Conservation (phyloP, 2,797 vertebrate species). For the Crax fasciolata region DNA sequence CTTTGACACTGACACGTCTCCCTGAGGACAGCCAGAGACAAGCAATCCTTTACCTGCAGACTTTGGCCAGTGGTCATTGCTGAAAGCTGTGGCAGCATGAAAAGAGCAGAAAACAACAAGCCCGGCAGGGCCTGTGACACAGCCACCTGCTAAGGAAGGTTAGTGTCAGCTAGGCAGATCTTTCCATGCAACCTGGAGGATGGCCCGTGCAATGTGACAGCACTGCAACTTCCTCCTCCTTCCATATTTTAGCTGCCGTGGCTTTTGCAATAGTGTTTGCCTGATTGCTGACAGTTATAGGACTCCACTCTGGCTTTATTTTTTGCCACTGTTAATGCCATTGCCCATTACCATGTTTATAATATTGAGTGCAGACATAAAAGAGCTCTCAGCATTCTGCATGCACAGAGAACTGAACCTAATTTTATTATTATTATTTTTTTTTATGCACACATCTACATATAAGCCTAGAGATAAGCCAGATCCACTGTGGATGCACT, state of each 20-base stretch:
- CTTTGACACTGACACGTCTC: constrained; percentile 6
- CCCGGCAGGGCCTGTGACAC: not conserved
- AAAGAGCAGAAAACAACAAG: constrained; percentile 49
- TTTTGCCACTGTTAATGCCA: not conserved
- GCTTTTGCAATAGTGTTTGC: not conserved
- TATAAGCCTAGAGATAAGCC: not conserved
- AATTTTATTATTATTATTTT: not conserved
- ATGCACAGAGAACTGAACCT: not conserved
- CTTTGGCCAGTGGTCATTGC: not conserved
- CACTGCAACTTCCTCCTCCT: not conserved
- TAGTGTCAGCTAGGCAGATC: not conserved
- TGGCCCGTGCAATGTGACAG: not conserved
- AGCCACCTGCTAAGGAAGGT: constrained; percentile 1
- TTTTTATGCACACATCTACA: not conserved
- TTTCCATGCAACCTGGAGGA: not conserved
- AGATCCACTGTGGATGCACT: not conserved
- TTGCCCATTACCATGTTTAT: not conserved
- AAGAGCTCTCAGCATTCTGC: not conserved
- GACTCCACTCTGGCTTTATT: not conserved
- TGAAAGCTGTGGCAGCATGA: constrained; percentile 46
- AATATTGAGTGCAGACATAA: not conserved
- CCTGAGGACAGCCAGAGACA: not conserved
- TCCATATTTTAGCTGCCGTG: not conserved
- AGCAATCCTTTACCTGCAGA: not conserved
- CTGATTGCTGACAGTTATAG: not conserved